A percentile compares a stretch with the other conserved stretches of the same genome.
These are phyloP conservation scores for Limnothrissa miodon DNA, from an alignment of 2,113 vertebrate genomes.

Conservation along the genomic window DNA sequence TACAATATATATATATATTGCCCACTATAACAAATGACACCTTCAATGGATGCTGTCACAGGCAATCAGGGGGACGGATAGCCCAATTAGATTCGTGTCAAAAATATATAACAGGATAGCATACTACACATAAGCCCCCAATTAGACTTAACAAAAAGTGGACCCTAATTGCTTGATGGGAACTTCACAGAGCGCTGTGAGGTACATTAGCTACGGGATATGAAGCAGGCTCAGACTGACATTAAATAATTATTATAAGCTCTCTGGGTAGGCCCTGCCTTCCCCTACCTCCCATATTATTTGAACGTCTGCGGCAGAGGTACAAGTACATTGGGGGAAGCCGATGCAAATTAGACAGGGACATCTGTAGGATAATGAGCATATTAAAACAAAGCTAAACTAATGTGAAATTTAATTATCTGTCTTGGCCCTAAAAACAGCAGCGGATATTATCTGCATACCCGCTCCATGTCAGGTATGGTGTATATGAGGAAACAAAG, in stretches of 20 bases:
- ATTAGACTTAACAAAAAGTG: neutral
- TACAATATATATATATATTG: too few species aligned
- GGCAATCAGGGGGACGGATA: neutral
- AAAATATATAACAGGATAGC: neutral
- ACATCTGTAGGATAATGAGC: constrained; percentile 1
- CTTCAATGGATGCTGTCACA: neutral
- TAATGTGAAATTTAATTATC: neutral
- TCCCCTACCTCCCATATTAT: neutral
- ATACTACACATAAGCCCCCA: neutral
- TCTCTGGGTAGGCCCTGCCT: neutral
- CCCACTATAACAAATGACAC: neutral
- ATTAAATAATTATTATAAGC: neutral
- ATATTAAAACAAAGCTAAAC: neutral
- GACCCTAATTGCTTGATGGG: neutral
- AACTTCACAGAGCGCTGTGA: neutral
- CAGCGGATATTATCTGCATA: neutral
- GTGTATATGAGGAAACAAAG: neutral
- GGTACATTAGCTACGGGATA: neutral
- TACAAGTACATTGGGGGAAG: neutral
- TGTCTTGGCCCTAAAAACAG: neutral
- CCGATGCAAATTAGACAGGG: neutral
- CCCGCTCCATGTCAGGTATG: neutral
- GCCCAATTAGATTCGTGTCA: neutral
- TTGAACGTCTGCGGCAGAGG: neutral
- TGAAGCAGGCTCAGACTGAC: neutral